A percentile compares a stretch with the other conserved stretches of the same genome.
Conservation (phyloP, 2,888 invertebrate genomes). For the Tetragnatha montana region DNA sequence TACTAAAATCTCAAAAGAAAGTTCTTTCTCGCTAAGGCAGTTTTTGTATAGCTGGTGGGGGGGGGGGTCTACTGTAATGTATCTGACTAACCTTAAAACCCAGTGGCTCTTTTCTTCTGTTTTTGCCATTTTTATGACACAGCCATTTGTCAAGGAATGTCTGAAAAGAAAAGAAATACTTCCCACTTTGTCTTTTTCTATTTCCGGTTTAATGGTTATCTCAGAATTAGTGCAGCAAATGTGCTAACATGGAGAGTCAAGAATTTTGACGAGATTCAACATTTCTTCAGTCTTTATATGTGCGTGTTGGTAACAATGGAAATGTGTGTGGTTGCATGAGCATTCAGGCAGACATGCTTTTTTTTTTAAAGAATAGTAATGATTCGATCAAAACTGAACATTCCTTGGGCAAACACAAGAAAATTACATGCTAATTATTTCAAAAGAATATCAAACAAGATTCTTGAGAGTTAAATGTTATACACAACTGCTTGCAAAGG, state of each 20-base stretch:
- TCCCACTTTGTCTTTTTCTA: constrained; percentile 13
- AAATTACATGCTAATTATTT: neutral
- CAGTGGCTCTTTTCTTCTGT: constrained; percentile 36
- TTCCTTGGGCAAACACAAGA: neutral
- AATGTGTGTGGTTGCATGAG: neutral
- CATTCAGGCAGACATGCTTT: neutral
- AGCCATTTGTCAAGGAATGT: constrained; percentile 5
- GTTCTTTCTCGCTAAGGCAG: neutral
- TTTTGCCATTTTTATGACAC: constrained; percentile 43
- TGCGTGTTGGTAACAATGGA: neutral
- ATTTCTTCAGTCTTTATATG: neutral
- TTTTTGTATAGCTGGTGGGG: neutral
- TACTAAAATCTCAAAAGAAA: neutral
- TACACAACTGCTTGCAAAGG: too few relatives aligned
- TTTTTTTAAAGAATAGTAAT: neutral
- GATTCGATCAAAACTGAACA: neutral
- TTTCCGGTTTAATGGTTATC: neutral
- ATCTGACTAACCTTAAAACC: constrained; percentile 43
- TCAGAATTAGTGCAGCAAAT: neutral
- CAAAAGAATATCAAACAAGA: neutral
- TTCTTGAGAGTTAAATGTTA: too few relatives aligned
- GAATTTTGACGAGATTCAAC: neutral
- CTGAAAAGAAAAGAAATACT: constrained; percentile 40
- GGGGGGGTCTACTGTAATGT: neutral
- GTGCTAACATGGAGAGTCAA: neutral